Evolutionary conservation across 1,140 invertebrate species (phyloP).

Genomic region (Tachypleus tridentatus): DNA sequence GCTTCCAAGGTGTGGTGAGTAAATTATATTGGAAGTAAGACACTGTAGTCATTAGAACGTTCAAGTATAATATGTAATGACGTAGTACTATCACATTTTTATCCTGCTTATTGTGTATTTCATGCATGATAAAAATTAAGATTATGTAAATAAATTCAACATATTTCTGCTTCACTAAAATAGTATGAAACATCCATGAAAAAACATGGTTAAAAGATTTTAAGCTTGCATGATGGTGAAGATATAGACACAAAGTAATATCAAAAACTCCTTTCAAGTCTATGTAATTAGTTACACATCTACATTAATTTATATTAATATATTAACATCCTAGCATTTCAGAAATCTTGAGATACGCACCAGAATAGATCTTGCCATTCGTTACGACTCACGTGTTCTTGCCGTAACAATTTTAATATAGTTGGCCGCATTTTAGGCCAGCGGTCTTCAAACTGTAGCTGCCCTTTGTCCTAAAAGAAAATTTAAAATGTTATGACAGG

Average conservation of each 20-base stretch:
- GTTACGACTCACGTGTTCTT: constrained; percentile 78
- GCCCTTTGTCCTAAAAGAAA: constrained; percentile 24
- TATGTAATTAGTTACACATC: constrained; percentile 1
- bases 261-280: constrained; percentile 9
- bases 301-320: not conserved
- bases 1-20: too few species aligned
- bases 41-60: too few species aligned
- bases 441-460: constrained; percentile 78
- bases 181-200: not conserved
- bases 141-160: too few species aligned
- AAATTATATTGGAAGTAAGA: too few species aligned
- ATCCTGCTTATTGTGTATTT: too few species aligned
- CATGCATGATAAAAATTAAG: too few species aligned
- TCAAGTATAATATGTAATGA: too few species aligned
- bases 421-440: constrained; percentile 90
- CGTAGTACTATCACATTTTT: too few species aligned
- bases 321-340: not conserved
- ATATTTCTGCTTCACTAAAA: not conserved
- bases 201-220: constrained; percentile 3
- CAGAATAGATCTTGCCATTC: constrained; percentile 98
- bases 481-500: too few species aligned
- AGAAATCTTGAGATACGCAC: constrained; percentile 28
- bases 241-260: constrained; percentile 1
- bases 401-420: constrained; percentile 79
- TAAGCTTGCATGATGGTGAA: constrained; percentile 3